phyloP scores from a whole-genome alignment of 2,888 invertebrate genomes.

The Leucoma salicis region DNA sequence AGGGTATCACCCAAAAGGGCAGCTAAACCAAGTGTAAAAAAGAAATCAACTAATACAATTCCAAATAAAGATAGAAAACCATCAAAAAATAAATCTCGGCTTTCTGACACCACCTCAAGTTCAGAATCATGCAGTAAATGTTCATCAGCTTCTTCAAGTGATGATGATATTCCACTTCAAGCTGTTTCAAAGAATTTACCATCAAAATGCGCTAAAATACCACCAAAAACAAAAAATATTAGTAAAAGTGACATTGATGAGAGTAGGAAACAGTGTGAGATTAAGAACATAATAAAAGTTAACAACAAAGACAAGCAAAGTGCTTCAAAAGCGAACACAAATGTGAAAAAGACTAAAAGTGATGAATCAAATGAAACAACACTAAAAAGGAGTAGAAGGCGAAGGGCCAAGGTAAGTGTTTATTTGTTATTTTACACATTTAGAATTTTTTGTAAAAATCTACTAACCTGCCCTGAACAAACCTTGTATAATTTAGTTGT shows the following conservation, averaged over 20 bases:
- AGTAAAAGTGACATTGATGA: constrained; percentile 64
- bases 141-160: constrained; percentile 71
- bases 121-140: constrained; percentile 79
- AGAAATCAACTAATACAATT: constrained; percentile 52
- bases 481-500: too few species aligned
- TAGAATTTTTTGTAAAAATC: neutral
- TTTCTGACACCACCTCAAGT: constrained; percentile 71
- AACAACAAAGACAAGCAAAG: constrained; percentile 57
- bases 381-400: constrained; percentile 62
- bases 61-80: constrained; percentile 38
- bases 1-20: constrained; percentile 63
- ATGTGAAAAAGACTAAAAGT: constrained; percentile 66
- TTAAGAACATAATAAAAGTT: constrained; percentile 46
- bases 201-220: constrained; percentile 52
- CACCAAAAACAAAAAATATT: constrained; percentile 43
- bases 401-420: constrained; percentile 67
- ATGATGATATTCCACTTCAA: constrained; percentile 71
- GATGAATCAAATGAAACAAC: constrained; percentile 50
- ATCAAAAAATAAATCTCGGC: constrained; percentile 52
- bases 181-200: constrained; percentile 65
- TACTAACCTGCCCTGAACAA: too few species aligned
- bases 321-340: constrained; percentile 49
- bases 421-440: neutral
- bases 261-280: constrained; percentile 47
- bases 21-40: constrained; percentile 59